These are phyloP conservation scores for Augochlora pura DNA, from an alignment of 1,140 invertebrate species.

Conservation along the genomic window DNA sequence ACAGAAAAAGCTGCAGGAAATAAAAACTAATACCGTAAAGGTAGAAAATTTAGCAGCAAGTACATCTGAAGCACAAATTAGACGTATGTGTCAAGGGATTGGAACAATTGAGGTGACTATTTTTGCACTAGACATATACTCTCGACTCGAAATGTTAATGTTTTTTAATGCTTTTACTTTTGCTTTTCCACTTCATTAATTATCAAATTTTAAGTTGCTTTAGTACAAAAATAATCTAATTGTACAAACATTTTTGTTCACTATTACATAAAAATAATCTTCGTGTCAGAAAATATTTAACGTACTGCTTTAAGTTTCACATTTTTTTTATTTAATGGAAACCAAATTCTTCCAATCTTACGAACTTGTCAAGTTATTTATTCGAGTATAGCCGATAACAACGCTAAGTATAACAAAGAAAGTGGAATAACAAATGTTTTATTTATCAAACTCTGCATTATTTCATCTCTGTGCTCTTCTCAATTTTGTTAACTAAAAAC, in stretches of 20 bases:
- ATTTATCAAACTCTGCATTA: neutral
- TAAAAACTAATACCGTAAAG: constrained; percentile 78
- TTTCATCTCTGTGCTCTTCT: neutral
- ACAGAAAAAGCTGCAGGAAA: constrained; percentile 54
- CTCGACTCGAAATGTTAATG: neutral
- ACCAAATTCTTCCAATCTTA: neutral
- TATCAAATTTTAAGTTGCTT: neutral
- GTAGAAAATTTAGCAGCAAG: constrained; percentile 81
- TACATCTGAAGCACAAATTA: constrained; percentile 79
- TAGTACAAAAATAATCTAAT: neutral
- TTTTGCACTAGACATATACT: constrained; percentile 60
- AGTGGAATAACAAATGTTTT: neutral
- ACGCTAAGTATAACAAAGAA: constrained; percentile 2
- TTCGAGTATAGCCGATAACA: neutral
- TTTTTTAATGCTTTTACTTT: neutral
- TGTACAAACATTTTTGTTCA: constrained; percentile 13
- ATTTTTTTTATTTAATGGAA: neutral
- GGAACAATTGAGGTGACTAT: constrained; percentile 82
- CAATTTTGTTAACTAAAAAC: neutral
- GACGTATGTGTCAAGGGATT: constrained; percentile 81
- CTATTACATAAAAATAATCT: neutral
- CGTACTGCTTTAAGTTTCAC: neutral
- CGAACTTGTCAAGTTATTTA: neutral
- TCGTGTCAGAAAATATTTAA: neutral
- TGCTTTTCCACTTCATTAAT: neutral